Evolutionary conservation across 1,140 invertebrate genomes (phyloP).

Genomic region (Medauroidea extradentata): DNA sequence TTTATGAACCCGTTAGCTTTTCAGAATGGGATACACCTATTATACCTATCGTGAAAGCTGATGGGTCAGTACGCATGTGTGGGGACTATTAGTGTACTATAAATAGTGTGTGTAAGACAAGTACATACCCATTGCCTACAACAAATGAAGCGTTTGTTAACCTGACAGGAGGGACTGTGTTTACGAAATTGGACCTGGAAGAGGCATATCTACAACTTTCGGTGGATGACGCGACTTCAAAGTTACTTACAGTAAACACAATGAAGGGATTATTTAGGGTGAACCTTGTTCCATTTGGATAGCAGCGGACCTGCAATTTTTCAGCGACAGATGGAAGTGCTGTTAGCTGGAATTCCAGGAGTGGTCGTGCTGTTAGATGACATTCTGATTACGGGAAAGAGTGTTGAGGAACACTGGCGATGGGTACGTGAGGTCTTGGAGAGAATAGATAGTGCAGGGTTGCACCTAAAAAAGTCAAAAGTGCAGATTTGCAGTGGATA

Average conservation of each 20-base stretch:
- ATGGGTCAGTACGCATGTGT: slow-evolving; percentile 32
- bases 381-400: neutral
- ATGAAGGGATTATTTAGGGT: slow-evolving; percentile 45
- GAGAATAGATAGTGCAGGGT: slow-evolving; percentile 11
- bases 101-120: slow-evolving; percentile 14
- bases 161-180: no score
- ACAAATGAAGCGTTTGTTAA: no score
- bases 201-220: slow-evolving; percentile 36
- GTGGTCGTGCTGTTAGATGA: slow-evolving; percentile 1
- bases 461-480: slow-evolving; percentile 34
- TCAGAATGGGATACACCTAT: slow-evolving; percentile 16
- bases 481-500: slow-evolving; percentile 30
- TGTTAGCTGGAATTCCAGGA: slow-evolving; percentile 24
- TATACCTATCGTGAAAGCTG: slow-evolving; percentile 2
- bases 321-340: slow-evolving; percentile 32
- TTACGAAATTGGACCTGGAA: no score
- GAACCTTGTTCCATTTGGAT: slow-evolving; percentile 45
- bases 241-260: slow-evolving; percentile 31
- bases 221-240: slow-evolving; percentile 23
- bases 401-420: neutral
- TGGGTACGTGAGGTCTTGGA: no score
- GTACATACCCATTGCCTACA: slow-evolving; percentile 24
- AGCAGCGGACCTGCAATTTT: slow-evolving; percentile 42
- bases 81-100: slow-evolving; percentile 33
- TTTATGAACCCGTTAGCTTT: neutral